phyloP scores from a whole-genome alignment of 2,888 invertebrate species.

The Drosophila mettleri region DNA sequence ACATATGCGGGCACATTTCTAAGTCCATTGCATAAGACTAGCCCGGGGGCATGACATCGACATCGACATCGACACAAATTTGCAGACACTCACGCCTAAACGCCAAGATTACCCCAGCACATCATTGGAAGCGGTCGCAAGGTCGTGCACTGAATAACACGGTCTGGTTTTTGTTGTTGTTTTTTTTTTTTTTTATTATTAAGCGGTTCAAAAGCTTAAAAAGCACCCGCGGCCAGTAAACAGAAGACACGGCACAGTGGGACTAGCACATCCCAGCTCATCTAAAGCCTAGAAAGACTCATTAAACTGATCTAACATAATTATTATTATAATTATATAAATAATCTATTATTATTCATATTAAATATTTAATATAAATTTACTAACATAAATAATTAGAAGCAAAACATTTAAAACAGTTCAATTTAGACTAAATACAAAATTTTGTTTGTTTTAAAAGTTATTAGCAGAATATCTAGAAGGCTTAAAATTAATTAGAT shows the following conservation, averaged over 20 bases:
- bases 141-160: slow-evolving; percentile 60
- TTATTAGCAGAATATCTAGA: background rate
- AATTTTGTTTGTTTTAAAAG: background rate
- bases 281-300: background rate
- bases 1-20: slow-evolving; percentile 9
- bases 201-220: slow-evolving; percentile 59
- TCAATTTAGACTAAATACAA: background rate
- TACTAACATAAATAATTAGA: too few relatives aligned
- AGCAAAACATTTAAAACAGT: too few relatives aligned
- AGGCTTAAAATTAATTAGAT: too few relatives aligned
- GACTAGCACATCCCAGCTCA: background rate
- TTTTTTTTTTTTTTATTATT: slow-evolving; percentile 41
- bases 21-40: slow-evolving; percentile 37
- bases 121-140: slow-evolving; percentile 47
- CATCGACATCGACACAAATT: slow-evolving; percentile 23
- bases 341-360: too few relatives aligned
- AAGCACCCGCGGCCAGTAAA: slow-evolving; percentile 59
- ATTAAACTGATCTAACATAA: too few relatives aligned
- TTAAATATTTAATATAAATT: too few relatives aligned
- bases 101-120: slow-evolving; percentile 36
- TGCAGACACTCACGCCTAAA: slow-evolving; percentile 36
- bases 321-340: too few relatives aligned
- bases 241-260: slow-evolving; percentile 44
- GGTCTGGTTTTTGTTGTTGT: slow-evolving; percentile 12
- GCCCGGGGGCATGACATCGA: slow-evolving; percentile 38